Base-by-base conservation (phyloP, 2,113 vertebrate species). In the Syngnathus typhle region DNA sequence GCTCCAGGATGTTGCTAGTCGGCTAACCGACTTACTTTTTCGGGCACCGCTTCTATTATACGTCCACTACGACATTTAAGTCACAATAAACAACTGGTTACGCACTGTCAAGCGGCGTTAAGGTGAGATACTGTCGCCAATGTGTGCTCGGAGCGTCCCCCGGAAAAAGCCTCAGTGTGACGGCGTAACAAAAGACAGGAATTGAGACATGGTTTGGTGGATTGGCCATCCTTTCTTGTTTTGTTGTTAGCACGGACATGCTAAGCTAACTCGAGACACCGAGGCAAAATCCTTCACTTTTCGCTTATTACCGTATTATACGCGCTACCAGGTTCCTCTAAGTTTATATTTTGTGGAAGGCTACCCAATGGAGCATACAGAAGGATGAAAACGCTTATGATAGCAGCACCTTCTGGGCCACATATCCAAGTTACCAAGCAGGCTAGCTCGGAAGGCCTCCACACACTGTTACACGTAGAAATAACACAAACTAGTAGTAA, bases 1-100 rank as follows among this genome's bases (percentile, higher is more conserved):
- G 70, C 69, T 74, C 72, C 80, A 76, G 78, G 81, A 36, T 78
- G 74, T 78, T 76, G 85, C 81, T 85, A 85, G 72, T 74, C 80
- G 80, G 84, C 84, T 82, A 85, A 76, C 71, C 80, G 73, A 80
- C 72, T 67, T 68, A 76, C 79, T 82, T 82, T 73, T 49, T 59
- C 58, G 66, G 13, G 51, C 69, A 56, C 68, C 23, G 13, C 32
- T 74, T 9, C 15, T 38, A 9, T 9, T 56, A 1, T 36, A 27
- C 39, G 51, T 58, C 18, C 16, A 64, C 4, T 66, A 12, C 23
- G 8, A 23, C 16, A 13, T 3, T 0, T 12, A 59, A 16, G 18
- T 37, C 68, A 27, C 18, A 78, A 77, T 11, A 63, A 60, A 18
- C 4, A 4, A 44, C 41, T 75, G 65, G 71, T 73, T 71, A 70